phyloP scores from a whole-genome alignment of 2,888 invertebrate species.

The Lordiphosa andalusiaca region DNA sequence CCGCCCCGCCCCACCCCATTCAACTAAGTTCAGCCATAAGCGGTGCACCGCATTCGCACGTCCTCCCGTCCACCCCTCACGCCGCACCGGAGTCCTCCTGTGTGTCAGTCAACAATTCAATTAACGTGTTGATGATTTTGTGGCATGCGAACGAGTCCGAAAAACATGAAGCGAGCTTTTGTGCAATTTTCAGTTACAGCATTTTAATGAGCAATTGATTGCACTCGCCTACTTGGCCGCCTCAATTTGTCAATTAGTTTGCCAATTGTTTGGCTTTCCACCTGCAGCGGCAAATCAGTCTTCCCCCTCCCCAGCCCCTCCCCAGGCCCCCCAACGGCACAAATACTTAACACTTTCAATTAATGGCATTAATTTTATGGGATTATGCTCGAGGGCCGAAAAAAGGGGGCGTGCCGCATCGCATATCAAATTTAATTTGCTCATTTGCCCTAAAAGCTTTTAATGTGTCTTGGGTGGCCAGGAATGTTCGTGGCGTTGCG shows the following conservation, averaged over 20 bases:
- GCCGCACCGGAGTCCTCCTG: constrained; percentile 15
- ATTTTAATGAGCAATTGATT: constrained; percentile 77
- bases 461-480: constrained; percentile 42
- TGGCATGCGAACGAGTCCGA: constrained; percentile 66
- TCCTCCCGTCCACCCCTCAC: background rate
- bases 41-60: constrained; percentile 45
- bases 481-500: constrained; percentile 5
- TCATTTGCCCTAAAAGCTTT: constrained; percentile 76
- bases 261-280: constrained; percentile 42
- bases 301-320: too few species aligned
- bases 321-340: constrained; percentile 37
- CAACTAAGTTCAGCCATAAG: constrained; percentile 39
- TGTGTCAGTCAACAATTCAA: constrained; percentile 78
- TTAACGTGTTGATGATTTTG: constrained; percentile 78
- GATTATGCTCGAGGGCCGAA: constrained; percentile 40
- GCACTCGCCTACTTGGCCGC: constrained; percentile 41
- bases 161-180: constrained; percentile 20
- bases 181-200: constrained; percentile 35
- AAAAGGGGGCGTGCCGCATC: constrained; percentile 26
- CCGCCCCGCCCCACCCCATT: constrained; percentile 15
- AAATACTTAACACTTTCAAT: constrained; percentile 71
- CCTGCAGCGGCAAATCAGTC: constrained; percentile 39
- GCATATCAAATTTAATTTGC: constrained; percentile 75
- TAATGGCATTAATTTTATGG: constrained; percentile 74
- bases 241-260: constrained; percentile 65